A percentile compares a stretch with the other conserved stretches of the same genome.
Conservation (phyloP, 23 tunicate species). For the Halocynthia roretzi region DNA sequence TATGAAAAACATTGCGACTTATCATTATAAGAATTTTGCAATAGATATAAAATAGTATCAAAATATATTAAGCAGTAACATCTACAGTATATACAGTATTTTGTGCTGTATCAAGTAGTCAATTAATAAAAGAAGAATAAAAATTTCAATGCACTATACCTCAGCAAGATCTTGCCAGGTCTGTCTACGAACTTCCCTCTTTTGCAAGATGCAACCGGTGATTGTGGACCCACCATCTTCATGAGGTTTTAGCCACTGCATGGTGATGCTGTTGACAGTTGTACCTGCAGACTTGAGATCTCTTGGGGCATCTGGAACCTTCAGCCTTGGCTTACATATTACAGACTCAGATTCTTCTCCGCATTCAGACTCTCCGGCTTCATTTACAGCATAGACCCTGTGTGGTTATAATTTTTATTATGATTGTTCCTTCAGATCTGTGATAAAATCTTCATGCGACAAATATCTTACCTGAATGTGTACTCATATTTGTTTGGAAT, state of each 20-base stretch:
- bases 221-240: slow-evolving; percentile 21
- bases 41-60: too few relatives aligned
- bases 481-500: slow-evolving; percentile 34
- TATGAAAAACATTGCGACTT: too few relatives aligned
- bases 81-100: too few relatives aligned
- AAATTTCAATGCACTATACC: too few relatives aligned
- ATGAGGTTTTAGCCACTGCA: slow-evolving; percentile 30
- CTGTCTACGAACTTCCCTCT: slow-evolving; percentile 4
- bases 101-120: too few relatives aligned
- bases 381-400: slow-evolving; percentile 18
- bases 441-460: background rate
- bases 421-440: background rate
- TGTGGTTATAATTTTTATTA: background rate
- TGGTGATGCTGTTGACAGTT: slow-evolving; percentile 18
- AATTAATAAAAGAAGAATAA: too few relatives aligned
- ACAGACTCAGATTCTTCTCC: slow-evolving; percentile 23
- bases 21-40: too few relatives aligned
- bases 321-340: slow-evolving; percentile 10
- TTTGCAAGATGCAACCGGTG: slow-evolving; percentile 14
- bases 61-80: too few relatives aligned
- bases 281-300: slow-evolving; percentile 30
- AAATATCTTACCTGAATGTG: slow-evolving; percentile 20
- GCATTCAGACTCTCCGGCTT: slow-evolving; percentile 16
- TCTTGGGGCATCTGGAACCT: slow-evolving; percentile 24
- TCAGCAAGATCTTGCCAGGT: slow-evolving; percentile 9